phyloP scores from a whole-genome alignment of 2,797 vertebrate genomes.

The Eospalax fontanierii region DNA sequence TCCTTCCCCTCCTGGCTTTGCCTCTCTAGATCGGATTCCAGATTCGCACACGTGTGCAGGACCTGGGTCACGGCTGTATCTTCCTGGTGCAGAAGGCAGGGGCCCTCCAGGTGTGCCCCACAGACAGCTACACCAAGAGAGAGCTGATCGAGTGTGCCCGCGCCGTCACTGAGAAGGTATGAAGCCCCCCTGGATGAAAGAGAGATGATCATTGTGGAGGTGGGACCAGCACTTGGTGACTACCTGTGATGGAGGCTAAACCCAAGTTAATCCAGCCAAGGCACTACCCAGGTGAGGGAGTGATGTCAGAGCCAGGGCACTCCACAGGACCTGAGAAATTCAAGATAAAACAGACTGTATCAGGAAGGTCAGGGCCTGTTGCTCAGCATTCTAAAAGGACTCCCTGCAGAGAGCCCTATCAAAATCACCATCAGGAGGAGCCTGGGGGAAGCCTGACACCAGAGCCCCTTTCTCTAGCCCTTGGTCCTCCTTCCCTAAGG shows the following conservation, averaged over 20 bases:
- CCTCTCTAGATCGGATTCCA: slow-evolving; percentile 95
- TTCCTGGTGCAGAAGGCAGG: slow-evolving; percentile 99
- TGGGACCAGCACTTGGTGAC: neutral
- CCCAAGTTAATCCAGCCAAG: neutral
- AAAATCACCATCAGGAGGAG: neutral
- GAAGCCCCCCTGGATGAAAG: neutral
- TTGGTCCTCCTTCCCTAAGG: neutral
- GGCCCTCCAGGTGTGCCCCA: slow-evolving; percentile 96
- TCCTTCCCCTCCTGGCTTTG: slow-evolving; percentile 48
- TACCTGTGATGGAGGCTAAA: neutral
- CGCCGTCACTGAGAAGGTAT: slow-evolving; percentile 97
- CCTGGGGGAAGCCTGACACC: no score
- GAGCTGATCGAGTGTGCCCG: slow-evolving; percentile 98
- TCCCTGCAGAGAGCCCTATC: neutral
- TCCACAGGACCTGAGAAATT: neutral
- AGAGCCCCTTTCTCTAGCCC: no score
- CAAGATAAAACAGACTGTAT: neutral
- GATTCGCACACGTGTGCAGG: slow-evolving; percentile 97
- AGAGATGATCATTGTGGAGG: accelerated
- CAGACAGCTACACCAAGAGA: slow-evolving; percentile 96
- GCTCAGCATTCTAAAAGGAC: neutral
- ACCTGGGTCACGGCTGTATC: slow-evolving; percentile 98
- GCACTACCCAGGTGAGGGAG: accelerated
- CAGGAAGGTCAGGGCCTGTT: accelerated
- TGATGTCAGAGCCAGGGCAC: neutral